These are phyloP conservation scores for Irena cyanogastra DNA, from an alignment of 2,113 vertebrate genomes.

Conservation along the genomic window DNA sequence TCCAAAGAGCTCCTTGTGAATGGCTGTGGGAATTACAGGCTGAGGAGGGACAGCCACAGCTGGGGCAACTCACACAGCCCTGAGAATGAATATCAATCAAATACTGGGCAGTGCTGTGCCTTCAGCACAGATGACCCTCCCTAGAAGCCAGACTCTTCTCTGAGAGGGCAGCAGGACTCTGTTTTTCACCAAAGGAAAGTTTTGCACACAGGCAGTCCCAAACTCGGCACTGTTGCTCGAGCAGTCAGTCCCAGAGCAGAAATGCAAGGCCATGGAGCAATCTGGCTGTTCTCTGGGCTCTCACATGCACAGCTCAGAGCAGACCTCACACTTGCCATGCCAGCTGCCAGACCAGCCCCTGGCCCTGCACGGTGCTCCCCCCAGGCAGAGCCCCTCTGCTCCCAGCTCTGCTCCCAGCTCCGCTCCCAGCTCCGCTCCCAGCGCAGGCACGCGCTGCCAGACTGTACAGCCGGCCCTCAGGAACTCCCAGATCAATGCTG, in stretches of 20 bases:
- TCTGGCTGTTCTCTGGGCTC: background rate
- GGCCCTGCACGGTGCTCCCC: background rate
- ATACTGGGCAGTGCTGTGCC: background rate
- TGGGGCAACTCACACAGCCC: background rate
- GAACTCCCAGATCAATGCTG: background rate
- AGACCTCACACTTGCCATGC: background rate
- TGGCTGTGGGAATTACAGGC: background rate
- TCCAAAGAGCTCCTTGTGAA: background rate
- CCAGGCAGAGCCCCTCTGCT: background rate
- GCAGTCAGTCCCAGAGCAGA: background rate
- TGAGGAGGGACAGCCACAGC: background rate
- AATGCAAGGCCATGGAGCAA: accelerated
- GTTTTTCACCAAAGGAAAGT: background rate
- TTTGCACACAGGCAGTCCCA: background rate
- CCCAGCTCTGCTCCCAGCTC: background rate
- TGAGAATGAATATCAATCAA: background rate
- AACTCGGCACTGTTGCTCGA: accelerated
- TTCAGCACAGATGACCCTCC: background rate
- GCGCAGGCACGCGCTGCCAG: accelerated
- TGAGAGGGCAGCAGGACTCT: background rate
- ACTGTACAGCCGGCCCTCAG: background rate
- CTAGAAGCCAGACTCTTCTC: background rate
- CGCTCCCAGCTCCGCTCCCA: accelerated
- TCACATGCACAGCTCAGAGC: background rate
- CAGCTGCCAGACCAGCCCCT: background rate